Conservation (phyloP, 1,140 invertebrate species). For the Plutomurus gul region DNA sequence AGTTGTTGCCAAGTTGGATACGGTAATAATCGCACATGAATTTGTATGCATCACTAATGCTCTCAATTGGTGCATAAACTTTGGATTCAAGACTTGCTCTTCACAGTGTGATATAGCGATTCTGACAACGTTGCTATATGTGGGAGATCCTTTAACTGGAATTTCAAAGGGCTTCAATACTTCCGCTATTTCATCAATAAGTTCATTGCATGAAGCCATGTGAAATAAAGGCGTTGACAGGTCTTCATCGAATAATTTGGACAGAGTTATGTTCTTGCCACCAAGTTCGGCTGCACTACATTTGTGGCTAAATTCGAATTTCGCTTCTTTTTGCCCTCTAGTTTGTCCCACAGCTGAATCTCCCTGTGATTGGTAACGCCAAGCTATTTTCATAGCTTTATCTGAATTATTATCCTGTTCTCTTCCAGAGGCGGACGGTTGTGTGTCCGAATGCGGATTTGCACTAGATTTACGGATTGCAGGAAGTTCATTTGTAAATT, state of each 20-base stretch:
- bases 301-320: conserved; percentile 50
- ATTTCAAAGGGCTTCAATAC: not conserved
- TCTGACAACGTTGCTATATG: conserved; percentile 32
- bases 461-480: not conserved
- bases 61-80: conserved; percentile 42
- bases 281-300: conserved; percentile 1
- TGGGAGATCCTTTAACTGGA: not conserved
- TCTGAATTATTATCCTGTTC: conserved; percentile 16
- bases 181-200: conserved; percentile 23
- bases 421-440: not conserved
- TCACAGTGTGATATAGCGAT: conserved; percentile 51
- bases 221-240: not conserved
- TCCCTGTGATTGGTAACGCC: conserved; percentile 41
- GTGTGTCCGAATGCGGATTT: not conserved
- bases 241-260: not conserved
- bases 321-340: conserved; percentile 33
- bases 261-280: not conserved
- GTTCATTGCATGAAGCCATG: not conserved
- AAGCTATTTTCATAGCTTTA: conserved; percentile 45
- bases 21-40: conserved; percentile 44
- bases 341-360: not conserved
- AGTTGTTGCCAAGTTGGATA: conserved; percentile 31
- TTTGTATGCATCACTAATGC: conserved; percentile 43
- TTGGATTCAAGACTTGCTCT: conserved; percentile 28
- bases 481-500: conserved; percentile 42